Conservation (phyloP, 2,113 vertebrate genomes). For the Alces alces region DNA sequence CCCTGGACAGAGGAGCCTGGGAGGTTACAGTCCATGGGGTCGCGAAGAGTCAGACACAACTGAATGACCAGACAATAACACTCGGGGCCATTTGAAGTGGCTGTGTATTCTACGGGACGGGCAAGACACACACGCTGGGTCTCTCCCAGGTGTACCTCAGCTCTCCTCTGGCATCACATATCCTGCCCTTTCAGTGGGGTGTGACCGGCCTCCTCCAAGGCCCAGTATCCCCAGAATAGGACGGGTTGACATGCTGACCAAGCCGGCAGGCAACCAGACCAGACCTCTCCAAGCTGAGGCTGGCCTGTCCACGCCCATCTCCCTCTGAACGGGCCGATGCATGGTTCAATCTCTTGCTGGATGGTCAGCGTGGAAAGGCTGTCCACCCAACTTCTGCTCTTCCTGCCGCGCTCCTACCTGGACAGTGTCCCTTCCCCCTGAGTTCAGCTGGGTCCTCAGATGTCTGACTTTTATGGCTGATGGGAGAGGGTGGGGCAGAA, state of each 20-base stretch:
- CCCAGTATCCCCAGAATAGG: background rate
- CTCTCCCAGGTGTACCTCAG: no score
- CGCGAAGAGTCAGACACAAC: accelerated
- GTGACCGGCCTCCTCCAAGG: background rate
- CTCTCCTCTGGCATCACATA: background rate
- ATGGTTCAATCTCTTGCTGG: background rate
- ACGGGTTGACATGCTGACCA: background rate
- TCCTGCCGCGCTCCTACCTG: background rate
- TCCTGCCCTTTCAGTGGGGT: background rate
- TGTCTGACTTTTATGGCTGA: background rate
- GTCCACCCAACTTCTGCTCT: background rate
- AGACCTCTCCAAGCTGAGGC: background rate
- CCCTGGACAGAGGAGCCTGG: background rate
- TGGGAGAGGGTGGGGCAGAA: background rate
- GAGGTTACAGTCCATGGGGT: background rate
- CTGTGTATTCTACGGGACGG: background rate
- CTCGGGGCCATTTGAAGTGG: background rate
- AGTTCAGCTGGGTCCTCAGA: background rate
- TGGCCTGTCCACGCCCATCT: accelerated
- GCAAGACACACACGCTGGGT: background rate
- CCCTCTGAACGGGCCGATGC: background rate
- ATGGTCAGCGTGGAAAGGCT: accelerated
- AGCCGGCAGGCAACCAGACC: accelerated
- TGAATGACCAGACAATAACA: background rate
- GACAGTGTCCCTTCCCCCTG: background rate